Evolutionary conservation across 2,888 invertebrate species (phyloP), one percentile per base, ranked within the genome.

Genomic region (Eupsilia transversa): DNA sequence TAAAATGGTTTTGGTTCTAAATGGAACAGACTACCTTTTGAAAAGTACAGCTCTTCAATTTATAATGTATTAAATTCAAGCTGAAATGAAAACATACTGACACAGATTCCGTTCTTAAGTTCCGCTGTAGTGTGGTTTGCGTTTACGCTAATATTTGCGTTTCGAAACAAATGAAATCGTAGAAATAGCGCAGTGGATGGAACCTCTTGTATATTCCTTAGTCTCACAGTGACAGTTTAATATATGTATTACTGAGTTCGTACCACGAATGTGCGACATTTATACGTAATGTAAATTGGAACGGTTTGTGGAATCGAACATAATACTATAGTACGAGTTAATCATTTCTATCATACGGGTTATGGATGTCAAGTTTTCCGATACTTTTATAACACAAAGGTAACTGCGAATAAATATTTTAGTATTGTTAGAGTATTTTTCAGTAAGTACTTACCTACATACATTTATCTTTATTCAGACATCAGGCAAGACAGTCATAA

Each of bases 311-410:
- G 10, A 57, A 57, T 20, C 9, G 1, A 30, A 56, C 30, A 56
- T 20, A 56, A 14, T 27, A 56, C 7, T 0, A 7, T n/a, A n/a
- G n/a, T n/a, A n/a, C n/a, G n/a, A n/a, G n/a, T n/a, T n/a, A n/a
- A n/a, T n/a, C n/a, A n/a, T n/a, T n/a, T n/a, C n/a, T n/a, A n/a
- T n/a, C n/a, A n/a, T n/a, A n/a, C n/a, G n/a, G n/a, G n/a, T n/a
- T n/a, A n/a, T n/a, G 23, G 27, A 17, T 41, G 17, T 41, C 20
- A 33, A 33, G 33, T 54, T 66, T 49, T 49, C 20, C n/a, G 23
- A 46, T 49, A 49, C 41, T 49, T 59, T 38, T 59, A 20, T n/a
- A 38, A 59, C 59, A 20, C 38, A 70, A 70, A 49, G 49, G 46
- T n/a, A 38, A 49, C 27, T 63, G 12, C n/a, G 38, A 38, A 61